Percentiles rank a stretch among this genome's conserved stretches.
Evolutionary conservation across 1,140 invertebrate genomes (phyloP).

Genomic region (Cydia pomonella): DNA sequence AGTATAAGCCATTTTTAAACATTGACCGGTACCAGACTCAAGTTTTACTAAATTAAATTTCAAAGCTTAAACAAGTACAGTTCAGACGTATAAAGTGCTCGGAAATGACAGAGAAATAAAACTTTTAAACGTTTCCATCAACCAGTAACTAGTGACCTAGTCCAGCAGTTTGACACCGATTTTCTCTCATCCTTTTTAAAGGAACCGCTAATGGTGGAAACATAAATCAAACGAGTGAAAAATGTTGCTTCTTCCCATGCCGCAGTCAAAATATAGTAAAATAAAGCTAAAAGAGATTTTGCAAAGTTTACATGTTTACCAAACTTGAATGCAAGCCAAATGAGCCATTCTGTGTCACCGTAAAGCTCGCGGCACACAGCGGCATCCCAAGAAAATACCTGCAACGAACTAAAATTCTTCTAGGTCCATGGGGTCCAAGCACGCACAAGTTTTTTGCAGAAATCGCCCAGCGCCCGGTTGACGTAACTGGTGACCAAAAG

Average conservation of each 20-base stretch:
- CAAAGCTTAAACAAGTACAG: not conserved
- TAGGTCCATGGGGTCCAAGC: too few relatives aligned
- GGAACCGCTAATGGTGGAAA: constrained; percentile 14
- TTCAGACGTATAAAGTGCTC: not conserved
- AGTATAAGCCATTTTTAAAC: too few relatives aligned
- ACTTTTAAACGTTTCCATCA: constrained; percentile 11
- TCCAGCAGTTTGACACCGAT: constrained; percentile 16
- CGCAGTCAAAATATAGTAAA: constrained; percentile 30
- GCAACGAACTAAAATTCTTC: too few relatives aligned
- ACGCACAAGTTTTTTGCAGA: too few relatives aligned
- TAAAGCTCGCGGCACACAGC: not conserved
- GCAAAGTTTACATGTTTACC: constrained; percentile 33
- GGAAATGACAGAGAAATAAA: not conserved
- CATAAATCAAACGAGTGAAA: constrained; percentile 28
- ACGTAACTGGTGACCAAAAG: too few relatives aligned
- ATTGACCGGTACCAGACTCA: too few relatives aligned
- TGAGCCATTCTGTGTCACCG: constrained; percentile 29
- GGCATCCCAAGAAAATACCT: not conserved
- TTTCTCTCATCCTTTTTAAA: constrained; percentile 14
- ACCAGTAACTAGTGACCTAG: constrained; percentile 15
- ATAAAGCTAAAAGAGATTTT: constrained; percentile 26
- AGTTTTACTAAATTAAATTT: too few relatives aligned
- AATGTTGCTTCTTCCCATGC: constrained; percentile 20
- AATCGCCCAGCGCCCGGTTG: too few relatives aligned
- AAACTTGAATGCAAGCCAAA: constrained; percentile 30